These are phyloP conservation scores for Engraulis encrasicolus DNA, from an alignment of 2,113 vertebrate genomes.

Conservation along the genomic window DNA sequence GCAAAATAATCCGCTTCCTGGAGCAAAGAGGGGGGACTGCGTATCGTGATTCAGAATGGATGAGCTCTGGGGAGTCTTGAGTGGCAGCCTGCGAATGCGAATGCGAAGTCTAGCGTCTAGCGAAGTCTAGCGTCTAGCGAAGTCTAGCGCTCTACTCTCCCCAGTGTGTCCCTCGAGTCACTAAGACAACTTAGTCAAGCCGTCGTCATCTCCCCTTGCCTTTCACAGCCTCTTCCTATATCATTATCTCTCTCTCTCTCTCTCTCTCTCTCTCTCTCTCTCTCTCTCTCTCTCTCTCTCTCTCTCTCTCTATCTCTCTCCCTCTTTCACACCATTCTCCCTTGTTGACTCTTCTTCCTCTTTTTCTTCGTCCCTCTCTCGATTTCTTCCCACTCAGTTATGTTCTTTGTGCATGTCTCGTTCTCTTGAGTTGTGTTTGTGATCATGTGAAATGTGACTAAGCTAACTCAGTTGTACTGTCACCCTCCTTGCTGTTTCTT, in stretches of 20 bases:
- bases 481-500: no score
- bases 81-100: neutral
- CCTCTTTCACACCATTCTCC: neutral
- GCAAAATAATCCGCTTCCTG: slow-evolving; percentile 46
- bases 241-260: no score
- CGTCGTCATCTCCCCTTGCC: neutral
- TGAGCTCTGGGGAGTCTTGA: slow-evolving; percentile 3
- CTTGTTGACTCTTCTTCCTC: neutral
- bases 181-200: slow-evolving; percentile 3
- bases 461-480: no score
- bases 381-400: no score
- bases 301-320: neutral
- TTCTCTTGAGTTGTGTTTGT: no score
- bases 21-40: slow-evolving; percentile 20
- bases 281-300: neutral
- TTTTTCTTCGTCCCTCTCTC: neutral
- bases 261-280: neutral
- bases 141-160: neutral
- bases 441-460: no score
- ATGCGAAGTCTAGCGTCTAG: no score
- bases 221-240: neutral
- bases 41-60: slow-evolving; percentile 26
- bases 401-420: no score
- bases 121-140: no score
- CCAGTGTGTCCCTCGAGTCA: neutral